Evolutionary conservation across 2,113 vertebrate genomes (phyloP), one percentile per base, ranked within the genome.

Genomic region (Pithys albifrons): DNA sequence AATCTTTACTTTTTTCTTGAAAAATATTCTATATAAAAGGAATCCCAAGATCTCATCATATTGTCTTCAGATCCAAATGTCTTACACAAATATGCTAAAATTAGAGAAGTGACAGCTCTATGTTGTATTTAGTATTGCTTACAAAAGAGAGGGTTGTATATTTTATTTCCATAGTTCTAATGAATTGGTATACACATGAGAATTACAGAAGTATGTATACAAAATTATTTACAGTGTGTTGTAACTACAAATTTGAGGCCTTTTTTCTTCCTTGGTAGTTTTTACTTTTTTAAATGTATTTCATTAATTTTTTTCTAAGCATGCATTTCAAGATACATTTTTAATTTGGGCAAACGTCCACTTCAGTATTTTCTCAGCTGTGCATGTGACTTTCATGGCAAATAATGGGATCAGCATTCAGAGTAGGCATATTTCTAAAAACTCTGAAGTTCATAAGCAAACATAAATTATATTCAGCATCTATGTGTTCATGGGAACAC

Each of bases 281-380:
- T 93, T 88, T 84, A 45, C 61, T 69, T 43, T 57, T 33, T 83
- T 70, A 78, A 84, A 81, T 83, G 23, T 43, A 48, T 94, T 93
- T 62, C 43, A 52, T 80, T 55, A 35, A 84, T 10, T 89, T 93
- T 93, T 95, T 83, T 80, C 70, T 58, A 76, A 62, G 41, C 1
- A 0, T 23, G 59, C 29, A 85, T 90, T 96, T 94, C 45, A 91
- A 94, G 94, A 88, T 81, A 88, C 33, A 55, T 78, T 96, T 96
- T 92, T 91, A 86, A 91, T 96, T 84, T 97, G 94, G 93, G 74
- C 58, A 92, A 86, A 78, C 73, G 74, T 82, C 89, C 70, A 46
- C 72, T 95, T 86, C 35, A 81, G 39, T 96, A 88, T 96, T 95
- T 97, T 96, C 61, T 97, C 95, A 97, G 88, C 91, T 97, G 90